Base-by-base conservation (phyloP, 2,113 vertebrate species). In the Bungarus multicinctus region DNA sequence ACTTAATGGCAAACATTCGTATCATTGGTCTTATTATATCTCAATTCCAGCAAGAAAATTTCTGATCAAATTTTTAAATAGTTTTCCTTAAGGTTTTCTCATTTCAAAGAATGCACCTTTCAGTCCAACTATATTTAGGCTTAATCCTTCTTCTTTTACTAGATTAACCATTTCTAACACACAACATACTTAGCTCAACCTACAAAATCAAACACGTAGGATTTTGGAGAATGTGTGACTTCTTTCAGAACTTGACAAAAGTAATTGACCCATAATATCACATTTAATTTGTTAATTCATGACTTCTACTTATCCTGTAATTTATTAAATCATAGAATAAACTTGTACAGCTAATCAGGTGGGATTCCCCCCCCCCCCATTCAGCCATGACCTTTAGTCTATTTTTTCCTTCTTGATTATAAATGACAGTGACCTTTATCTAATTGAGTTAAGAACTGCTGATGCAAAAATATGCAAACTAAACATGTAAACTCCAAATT, bases 391-490 rank as follows among this genome's bases (percentile, higher is more conserved):
- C 98, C 98, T 98, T 98, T 98, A 97, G 97, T 98, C 95, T 95
- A 97, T 97, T 96, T 98, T 98, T 97, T 92, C 96, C 97, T 7
- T 96, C 97, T 98, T 98, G 98, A 98, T 98, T 98, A 97, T 98
- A 97, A 98, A 98, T 98, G 97, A 98, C 97, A 97, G 97, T 98
- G 98, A 98, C 98, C 98, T 98, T 98, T 98, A 97, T 97, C 96
- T 98, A 98, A 97, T 98, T 97, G 97, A 97, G 97, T 97, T 96
- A 95, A 98, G 97, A 97, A 94, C 97, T 96, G 97, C 96, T 97
- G 96, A 98, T 98, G 97, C 97, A 98, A 98, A 98, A 98, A 97
- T 98, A 98, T 98, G 97, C 97, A 97, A 97, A 98, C 96, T 97
- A 97, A 96, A 97, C 97, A 97, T 98, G 97, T 97, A 98, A 98